phyloP scores from a whole-genome alignment of 2,797 vertebrate species.

The Enteromius unitaeniatus region DNA sequence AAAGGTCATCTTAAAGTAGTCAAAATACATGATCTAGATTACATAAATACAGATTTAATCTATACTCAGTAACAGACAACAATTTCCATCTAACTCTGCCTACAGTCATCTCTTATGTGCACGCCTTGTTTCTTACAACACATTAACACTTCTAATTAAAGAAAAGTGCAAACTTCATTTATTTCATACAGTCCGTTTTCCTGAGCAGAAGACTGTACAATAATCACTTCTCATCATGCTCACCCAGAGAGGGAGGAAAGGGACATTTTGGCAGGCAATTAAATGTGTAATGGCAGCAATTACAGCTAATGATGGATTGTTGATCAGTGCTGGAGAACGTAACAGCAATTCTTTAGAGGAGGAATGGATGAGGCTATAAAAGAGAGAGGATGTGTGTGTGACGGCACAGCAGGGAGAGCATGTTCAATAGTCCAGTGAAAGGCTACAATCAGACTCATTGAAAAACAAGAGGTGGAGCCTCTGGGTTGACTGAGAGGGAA shows the following conservation, averaged over 20 bases:
- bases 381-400: slow-evolving; percentile 23
- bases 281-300: slow-evolving; percentile 75
- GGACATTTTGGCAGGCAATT: slow-evolving; percentile 73
- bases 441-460: slow-evolving; percentile 50
- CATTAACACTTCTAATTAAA: background rate
- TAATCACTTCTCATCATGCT: slow-evolving; percentile 69
- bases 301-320: slow-evolving; percentile 68
- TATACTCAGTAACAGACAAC: background rate
- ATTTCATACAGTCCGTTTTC: slow-evolving; percentile 8
- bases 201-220: slow-evolving; percentile 53
- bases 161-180: background rate
- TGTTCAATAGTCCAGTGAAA: slow-evolving; percentile 47
- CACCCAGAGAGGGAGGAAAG: slow-evolving; percentile 54
- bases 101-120: background rate
- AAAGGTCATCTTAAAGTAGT: background rate
- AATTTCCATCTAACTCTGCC: background rate
- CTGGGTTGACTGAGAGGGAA: slow-evolving; percentile 23
- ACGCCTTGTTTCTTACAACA: background rate
- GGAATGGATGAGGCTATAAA: background rate
- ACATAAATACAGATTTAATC: background rate
- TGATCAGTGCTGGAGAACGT: slow-evolving; percentile 64
- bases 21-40: background rate
- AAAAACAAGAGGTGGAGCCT: slow-evolving; percentile 21
- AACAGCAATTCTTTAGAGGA: slow-evolving; percentile 45
- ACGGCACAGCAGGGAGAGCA: slow-evolving; percentile 19